phyloP scores from a whole-genome alignment of 37 sponge, comb jelly and placozoan species.

The Aphrocallistes beatrix region DNA sequence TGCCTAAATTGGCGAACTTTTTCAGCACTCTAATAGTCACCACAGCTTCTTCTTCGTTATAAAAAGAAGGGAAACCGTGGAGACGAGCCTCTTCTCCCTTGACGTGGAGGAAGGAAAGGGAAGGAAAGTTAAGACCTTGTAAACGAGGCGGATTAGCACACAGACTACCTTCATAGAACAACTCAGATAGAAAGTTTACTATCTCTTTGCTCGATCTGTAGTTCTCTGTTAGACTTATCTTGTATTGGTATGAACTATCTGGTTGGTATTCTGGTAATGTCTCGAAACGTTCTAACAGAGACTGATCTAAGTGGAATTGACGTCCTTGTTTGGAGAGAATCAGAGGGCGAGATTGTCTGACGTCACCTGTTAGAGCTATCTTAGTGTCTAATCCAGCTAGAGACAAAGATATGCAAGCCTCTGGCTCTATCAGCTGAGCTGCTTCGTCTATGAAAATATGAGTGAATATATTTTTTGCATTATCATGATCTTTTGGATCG shows the following conservation, averaged over 20 bases:
- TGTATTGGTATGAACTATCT: background rate
- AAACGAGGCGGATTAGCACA: background rate
- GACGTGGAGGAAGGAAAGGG: background rate
- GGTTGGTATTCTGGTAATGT: background rate
- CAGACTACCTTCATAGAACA: background rate
- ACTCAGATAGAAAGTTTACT: background rate
- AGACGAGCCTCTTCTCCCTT: background rate
- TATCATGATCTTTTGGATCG: background rate
- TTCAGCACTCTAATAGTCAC: background rate
- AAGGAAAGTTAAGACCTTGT: background rate
- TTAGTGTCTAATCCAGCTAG: background rate
- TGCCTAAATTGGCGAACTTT: background rate
- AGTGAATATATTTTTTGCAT: background rate
- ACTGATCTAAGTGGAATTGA: background rate
- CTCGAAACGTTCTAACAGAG: background rate
- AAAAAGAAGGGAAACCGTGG: background rate
- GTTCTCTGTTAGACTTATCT: background rate
- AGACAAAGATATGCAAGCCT: background rate
- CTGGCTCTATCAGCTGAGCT: slow-evolving; percentile 1
- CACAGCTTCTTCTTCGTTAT: background rate
- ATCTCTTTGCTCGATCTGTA: background rate
- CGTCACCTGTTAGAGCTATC: background rate
- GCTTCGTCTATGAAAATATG: slow-evolving; percentile 8
- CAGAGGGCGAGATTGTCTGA: background rate
- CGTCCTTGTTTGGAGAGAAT: background rate